A percentile compares a stretch with the other conserved stretches of the same genome.
These are phyloP conservation scores for Loxodonta africana DNA, from an alignment of 2,113 vertebrate species.

Conservation along the genomic window DNA sequence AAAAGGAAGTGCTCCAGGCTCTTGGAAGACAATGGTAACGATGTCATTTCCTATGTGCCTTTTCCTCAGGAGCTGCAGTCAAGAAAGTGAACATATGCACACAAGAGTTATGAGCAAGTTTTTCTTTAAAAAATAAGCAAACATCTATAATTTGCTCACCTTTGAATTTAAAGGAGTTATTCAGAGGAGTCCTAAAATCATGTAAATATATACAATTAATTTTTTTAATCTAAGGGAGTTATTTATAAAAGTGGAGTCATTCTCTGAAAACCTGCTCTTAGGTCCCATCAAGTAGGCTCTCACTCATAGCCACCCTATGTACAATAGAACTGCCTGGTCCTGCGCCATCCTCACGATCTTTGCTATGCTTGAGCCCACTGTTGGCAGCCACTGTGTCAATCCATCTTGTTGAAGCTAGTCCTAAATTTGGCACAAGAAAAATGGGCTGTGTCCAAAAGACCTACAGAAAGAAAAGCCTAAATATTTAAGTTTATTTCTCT, in stretches of 20 bases:
- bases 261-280: no score
- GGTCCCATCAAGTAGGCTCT: no score
- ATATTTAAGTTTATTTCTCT: not conserved
- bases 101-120: not conserved
- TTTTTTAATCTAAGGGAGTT: not conserved
- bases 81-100: conserved; percentile 74
- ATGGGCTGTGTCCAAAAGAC: not conserved
- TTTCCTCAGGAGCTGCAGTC: conserved; percentile 95
- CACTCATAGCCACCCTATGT: no score
- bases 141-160: not conserved
- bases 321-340: no score
- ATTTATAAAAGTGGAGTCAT: not conserved
- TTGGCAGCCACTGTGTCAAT: no score
- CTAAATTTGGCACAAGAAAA: not conserved
- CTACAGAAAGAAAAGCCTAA: not conserved
- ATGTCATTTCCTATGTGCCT: conserved; percentile 99
- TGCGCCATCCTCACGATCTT: no score
- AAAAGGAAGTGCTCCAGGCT: conserved; percentile 97
- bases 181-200: not conserved
- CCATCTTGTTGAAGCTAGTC: not conserved
- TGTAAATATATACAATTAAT: not conserved
- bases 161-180: not conserved
- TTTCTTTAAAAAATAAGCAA: not conserved
- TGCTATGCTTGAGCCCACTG: no score
- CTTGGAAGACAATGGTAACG: conserved; percentile 99